phyloP scores from a whole-genome alignment of 2,113 vertebrate genomes.

The Lepidothrix coronata region DNA sequence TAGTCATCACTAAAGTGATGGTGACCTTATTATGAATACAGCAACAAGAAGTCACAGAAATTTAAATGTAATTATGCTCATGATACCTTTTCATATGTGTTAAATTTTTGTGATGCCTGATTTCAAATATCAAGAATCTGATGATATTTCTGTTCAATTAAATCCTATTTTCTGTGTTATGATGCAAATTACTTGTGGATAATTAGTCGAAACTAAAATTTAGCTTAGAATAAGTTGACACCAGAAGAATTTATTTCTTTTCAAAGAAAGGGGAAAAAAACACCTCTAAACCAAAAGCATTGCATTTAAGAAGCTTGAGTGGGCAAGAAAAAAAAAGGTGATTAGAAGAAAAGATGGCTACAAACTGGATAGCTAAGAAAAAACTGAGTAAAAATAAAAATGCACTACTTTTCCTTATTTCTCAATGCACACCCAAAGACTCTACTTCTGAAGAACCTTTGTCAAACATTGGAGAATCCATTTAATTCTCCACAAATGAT shows the following conservation, averaged over 20 bases:
- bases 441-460: not conserved
- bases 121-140: not conserved
- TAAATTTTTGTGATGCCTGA: not conserved
- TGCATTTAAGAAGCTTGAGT: not conserved
- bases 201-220: not conserved
- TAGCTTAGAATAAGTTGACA: not conserved
- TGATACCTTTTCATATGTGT: not conserved
- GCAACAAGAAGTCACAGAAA: not conserved
- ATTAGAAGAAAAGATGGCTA: not conserved
- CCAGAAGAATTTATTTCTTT: not conserved
- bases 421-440: not conserved
- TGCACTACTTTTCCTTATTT: not conserved
- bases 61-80: not conserved
- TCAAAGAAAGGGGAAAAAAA: not conserved
- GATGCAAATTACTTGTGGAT: not conserved
- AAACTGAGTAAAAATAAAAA: not conserved
- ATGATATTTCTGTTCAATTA: not conserved
- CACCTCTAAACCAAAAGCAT: not conserved
- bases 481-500: not conserved
- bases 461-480: not conserved
- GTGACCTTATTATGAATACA: not conserved
- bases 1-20: not conserved
- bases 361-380: not conserved
- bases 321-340: not conserved
- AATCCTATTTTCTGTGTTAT: not conserved